Base-by-base conservation (phyloP, 2,888 invertebrate genomes). In the Ophion slaviceki region DNA sequence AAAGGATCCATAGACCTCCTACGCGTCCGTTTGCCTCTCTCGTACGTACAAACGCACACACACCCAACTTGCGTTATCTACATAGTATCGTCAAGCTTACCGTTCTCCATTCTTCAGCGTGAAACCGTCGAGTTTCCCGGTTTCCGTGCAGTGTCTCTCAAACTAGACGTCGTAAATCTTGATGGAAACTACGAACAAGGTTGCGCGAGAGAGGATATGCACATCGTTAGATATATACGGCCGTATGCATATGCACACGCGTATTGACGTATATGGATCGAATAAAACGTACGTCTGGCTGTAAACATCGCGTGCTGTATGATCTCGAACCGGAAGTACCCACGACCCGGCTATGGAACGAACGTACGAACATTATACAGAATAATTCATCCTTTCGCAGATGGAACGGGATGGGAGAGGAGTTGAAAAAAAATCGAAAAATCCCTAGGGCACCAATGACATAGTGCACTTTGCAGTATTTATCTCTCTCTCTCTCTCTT, bases 131-230 rank as follows among this genome's bases (percentile, higher is more conserved):
- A 77, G 82, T 82, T 82, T 80, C 80, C 89, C 88, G 91, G 91
- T 92, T 91, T 92, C 90, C 87, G 88, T 85, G 88, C 92, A 92
- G 91, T 90, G 91, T 90, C 89, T 91, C 92, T 91, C 92, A 91
- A 86, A 90, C 88, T 88, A 86, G 87, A 88, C 87, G 87, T 90
- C 90, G 87, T 91, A 91, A 92, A 92, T 91, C 90, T 92, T 89
- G 88, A 89, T 89, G 85, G 88, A 90, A 90, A 80, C 87, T 84
- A 82, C 72, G 80, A 64, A 28, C 68, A 77, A 76, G 59, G 8
- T 61, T 68, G 72, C 57, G 66, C 72, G 24, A 59, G 68, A 47
- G 17, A 70, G 59, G 36, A 68, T 80, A 32, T 47, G 59, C 45
- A 24, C 45, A 59, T 71, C 66, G 78, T 57, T 36, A 11, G 32